phyloP scores from a whole-genome alignment of 2,797 vertebrate species.

The Tapirus indicus region DNA sequence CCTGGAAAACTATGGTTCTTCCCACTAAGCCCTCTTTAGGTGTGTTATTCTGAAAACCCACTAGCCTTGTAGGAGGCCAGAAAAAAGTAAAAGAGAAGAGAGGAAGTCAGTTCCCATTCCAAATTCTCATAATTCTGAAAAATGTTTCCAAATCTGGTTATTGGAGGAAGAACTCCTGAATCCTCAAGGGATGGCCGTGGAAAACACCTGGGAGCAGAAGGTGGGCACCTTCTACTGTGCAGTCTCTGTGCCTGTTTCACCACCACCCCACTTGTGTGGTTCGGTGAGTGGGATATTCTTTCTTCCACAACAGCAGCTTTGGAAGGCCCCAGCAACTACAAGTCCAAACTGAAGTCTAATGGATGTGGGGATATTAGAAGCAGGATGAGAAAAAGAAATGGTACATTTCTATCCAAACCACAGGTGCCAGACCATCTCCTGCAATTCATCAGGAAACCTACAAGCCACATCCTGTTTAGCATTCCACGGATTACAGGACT shows the following conservation, averaged over 20 bases:
- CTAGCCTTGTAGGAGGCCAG: not conserved
- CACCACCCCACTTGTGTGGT: not conserved
- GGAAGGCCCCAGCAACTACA: not conserved
- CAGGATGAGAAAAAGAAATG: not conserved
- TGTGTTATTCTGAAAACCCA: not conserved
- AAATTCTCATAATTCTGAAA: conserved; percentile 26
- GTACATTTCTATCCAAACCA: conserved; percentile 62
- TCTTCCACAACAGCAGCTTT: not conserved
- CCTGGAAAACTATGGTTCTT: not conserved
- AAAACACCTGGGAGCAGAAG: not conserved
- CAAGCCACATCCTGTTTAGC: conserved; percentile 55
- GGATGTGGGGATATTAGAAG: conserved; percentile 22
- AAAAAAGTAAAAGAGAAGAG: not conserved
- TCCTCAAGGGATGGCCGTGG: not conserved
- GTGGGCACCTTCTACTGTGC: not conserved
- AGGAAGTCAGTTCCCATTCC: not conserved
- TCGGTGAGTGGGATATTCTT: not conserved
- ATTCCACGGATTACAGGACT: conserved; percentile 60
- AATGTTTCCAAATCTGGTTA: not conserved
- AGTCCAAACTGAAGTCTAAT: conserved; percentile 25
- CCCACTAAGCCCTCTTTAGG: not conserved
- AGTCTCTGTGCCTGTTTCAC: not conserved
- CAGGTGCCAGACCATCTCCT: conserved; percentile 44
- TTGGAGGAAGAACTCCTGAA: not conserved
- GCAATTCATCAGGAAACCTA: conserved; percentile 58